Percentiles rank a stretch among this genome's conserved stretches.
These are phyloP conservation scores for Mus musculus DNA, from an alignment of 2,113 vertebrate genomes.

Conservation along the genomic window DNA sequence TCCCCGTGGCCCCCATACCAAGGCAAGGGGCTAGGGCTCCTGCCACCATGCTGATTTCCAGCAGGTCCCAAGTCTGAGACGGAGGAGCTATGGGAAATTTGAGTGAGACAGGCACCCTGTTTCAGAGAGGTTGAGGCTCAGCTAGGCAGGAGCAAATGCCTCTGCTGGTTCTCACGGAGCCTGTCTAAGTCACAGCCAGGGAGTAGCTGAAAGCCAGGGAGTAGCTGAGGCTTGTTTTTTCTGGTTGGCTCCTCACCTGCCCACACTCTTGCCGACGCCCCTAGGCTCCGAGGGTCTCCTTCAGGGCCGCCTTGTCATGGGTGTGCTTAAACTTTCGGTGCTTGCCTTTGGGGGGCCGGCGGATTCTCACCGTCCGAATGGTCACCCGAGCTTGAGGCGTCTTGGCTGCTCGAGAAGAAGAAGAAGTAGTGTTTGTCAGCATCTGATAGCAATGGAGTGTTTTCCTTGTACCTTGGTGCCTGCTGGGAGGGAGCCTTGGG, in stretches of 20 bases:
- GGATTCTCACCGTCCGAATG: slow-evolving; percentile 78
- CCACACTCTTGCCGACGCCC: slow-evolving; percentile 76
- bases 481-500: neutral
- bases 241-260: slow-evolving; percentile 81
- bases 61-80: neutral
- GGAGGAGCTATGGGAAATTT: too few species aligned
- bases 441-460: fast-evolving
- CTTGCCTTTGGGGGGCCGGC: slow-evolving; percentile 88
- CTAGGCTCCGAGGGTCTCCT: slow-evolving; percentile 89
- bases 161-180: neutral
- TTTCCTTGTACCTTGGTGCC: too few species aligned
- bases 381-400: slow-evolving; percentile 76
- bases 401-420: slow-evolving; percentile 80
- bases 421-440: slow-evolving; percentile 26
- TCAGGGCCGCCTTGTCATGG: slow-evolving; percentile 87
- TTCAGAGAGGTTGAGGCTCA: neutral
- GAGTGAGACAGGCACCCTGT: neutral
- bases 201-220: neutral
- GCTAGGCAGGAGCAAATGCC: neutral
- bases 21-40: neutral
- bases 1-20: fast-evolving
- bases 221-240: neutral
- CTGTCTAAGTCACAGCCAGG: neutral
- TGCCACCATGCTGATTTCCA: fast-evolving
- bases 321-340: slow-evolving; percentile 91